Base-by-base conservation (phyloP, 1,140 invertebrate genomes). In the Platyura marginata region DNA sequence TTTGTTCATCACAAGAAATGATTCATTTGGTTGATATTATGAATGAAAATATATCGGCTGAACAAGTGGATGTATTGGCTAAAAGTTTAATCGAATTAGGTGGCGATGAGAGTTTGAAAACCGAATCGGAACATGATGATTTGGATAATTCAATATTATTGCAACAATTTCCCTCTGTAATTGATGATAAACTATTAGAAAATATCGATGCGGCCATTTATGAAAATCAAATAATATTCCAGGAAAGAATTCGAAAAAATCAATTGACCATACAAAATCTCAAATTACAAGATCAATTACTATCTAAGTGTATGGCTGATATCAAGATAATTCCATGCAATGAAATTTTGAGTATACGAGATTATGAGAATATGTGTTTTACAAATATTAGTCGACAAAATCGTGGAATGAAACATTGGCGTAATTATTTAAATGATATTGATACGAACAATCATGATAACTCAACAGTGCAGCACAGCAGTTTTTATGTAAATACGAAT, bases 1-100 rank as follows among this genome's bases (percentile, higher is more conserved):
- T 43, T n/a, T 43, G 42, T 37, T 43, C 42, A 13, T 43, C 42
- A 23, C 42, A 43, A 18, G 42, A 43, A 43, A 43, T 43, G 42
- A 18, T 43, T 2, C 34, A 43, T 36, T 37, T 43, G 19, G 32
- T 43, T n/a, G 42, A 43, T 25, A 36, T 43, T n/a, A 36, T 43
- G 42, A 35, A 22, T 10, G 42, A 43, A 11, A n/a, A 38, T 18
- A 43, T 43, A 13, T 18, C 42, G 13, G 5, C 42, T 6, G 42
- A 43, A 21, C 18, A 43, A 16, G 22, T 43, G 15, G 42, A 43
- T 23, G n/a, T 36, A 6, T 25, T 43, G 19, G 42, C 42, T 2
- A 43, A 43, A 21, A 43, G 42, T 43, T n/a, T 43, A 9, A 20
- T 43, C n/a, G 42, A 43, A 35, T 20, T 43, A 34, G 42, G 42